Conservation (phyloP, 2,797 vertebrate species). For the Cuculus canorus region DNA sequence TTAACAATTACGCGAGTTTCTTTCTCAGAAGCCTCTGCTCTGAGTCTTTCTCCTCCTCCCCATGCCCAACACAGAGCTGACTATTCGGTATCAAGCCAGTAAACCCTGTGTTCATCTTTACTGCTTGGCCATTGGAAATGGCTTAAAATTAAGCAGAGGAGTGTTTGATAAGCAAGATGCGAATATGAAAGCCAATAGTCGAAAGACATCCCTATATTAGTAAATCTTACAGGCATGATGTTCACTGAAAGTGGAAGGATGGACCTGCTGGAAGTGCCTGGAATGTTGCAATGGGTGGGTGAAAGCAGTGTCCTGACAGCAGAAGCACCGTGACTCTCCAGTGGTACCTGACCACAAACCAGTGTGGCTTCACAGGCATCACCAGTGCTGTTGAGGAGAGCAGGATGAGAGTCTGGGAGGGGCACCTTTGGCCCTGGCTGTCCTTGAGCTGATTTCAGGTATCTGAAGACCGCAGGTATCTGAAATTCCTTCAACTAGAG, state of each 20-base stretch:
- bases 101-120: background rate
- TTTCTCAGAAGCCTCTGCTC: background rate
- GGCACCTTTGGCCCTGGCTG: background rate
- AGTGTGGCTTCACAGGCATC: background rate
- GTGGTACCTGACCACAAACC: accelerated
- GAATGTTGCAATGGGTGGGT: background rate
- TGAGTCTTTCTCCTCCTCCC: background rate
- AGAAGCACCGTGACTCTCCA: background rate
- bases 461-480: too few species aligned
- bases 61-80: background rate
- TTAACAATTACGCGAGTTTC: background rate
- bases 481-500: background rate
- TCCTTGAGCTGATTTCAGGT: background rate
- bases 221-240: background rate
- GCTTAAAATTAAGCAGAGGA: background rate
- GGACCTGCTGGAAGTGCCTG: background rate
- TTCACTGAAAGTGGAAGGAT: background rate
- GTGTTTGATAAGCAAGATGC: background rate
- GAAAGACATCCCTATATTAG: background rate
- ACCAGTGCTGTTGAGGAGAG: background rate
- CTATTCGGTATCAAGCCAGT: background rate
- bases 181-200: background rate
- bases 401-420: background rate
- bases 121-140: background rate
- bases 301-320: background rate